phyloP scores from a whole-genome alignment of 2,113 vertebrate species.

The Perca schrenkii region DNA sequence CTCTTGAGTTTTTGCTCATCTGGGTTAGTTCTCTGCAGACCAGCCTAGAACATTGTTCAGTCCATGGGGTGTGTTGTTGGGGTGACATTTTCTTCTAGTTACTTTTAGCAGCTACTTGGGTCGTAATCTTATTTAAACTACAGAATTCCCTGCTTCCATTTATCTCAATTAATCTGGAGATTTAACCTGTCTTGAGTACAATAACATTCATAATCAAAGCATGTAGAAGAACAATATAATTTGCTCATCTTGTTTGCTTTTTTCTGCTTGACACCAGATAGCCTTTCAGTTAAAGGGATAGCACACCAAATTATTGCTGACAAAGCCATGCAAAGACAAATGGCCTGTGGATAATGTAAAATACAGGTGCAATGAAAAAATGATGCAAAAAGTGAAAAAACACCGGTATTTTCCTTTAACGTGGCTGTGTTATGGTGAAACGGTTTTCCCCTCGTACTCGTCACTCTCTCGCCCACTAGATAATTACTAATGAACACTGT shows the following conservation, averaged over 20 bases:
- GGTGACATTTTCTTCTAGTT: not conserved
- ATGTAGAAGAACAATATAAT: not conserved
- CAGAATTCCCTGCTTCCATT: not conserved
- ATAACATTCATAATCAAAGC: slow-evolving; percentile 24
- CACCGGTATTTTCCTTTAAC: slow-evolving; percentile 72
- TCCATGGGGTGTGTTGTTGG: slow-evolving; percentile 9
- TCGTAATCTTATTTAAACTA: not conserved
- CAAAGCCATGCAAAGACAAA: slow-evolving; percentile 36
- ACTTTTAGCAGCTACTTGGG: not conserved
- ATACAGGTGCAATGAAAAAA: slow-evolving; percentile 31
- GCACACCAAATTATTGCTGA: slow-evolving; percentile 36
- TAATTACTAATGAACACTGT: slow-evolving; percentile 73
- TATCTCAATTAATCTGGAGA: not conserved
- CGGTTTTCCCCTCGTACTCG: slow-evolving; percentile 53
- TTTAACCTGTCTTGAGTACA: not conserved
- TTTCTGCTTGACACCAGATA: slow-evolving; percentile 15
- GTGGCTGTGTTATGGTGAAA: slow-evolving; percentile 62
- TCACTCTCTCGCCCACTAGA: slow-evolving; percentile 55
- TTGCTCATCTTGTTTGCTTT: not conserved
- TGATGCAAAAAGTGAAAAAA: slow-evolving; percentile 58
- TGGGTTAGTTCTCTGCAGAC: slow-evolving; percentile 39
- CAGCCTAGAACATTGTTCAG: slow-evolving; percentile 26
- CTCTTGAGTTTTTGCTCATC: slow-evolving; percentile 58
- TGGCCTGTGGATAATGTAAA: slow-evolving; percentile 32
- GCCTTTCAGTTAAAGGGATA: slow-evolving; percentile 45